Percentiles rank a stretch among this genome's conserved stretches.
phyloP scores from a whole-genome alignment of 2,888 invertebrate genomes.

The Lasius platythorax region DNA sequence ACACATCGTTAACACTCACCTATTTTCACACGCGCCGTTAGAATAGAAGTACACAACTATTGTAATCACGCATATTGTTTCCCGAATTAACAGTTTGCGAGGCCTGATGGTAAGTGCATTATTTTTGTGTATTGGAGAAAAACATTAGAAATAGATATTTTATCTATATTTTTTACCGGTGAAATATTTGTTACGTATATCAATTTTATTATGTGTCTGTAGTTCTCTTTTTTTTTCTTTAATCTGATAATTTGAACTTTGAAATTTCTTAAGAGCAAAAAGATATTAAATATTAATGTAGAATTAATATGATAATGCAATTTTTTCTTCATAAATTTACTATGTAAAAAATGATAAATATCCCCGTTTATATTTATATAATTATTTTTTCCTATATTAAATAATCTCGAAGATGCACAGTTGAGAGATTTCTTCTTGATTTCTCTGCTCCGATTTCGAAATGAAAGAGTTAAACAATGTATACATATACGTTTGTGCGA shows the following conservation, averaged over 20 bases:
- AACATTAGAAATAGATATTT: not conserved
- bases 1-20: constrained; percentile 19
- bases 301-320: not conserved
- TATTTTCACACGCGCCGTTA: constrained; percentile 30
- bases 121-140: not conserved
- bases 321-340: constrained; percentile 6
- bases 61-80: constrained; percentile 48
- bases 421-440: not conserved
- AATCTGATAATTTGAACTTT: not conserved
- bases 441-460: not conserved
- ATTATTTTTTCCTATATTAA: not conserved
- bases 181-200: not conserved
- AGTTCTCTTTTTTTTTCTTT: not conserved
- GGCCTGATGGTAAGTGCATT: constrained; percentile 43
- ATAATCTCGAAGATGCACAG: not conserved
- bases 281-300: not conserved
- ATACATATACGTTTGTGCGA: constrained; percentile 19
- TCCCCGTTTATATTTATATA: not conserved
- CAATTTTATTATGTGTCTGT: not conserved
- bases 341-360: not conserved
- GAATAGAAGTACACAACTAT: constrained; percentile 24
- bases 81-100: constrained; percentile 44
- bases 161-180: not conserved
- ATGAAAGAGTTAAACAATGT: constrained; percentile 23
- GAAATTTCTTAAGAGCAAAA: not conserved